A percentile compares a stretch with the other conserved stretches of the same genome.
phyloP scores from a whole-genome alignment of 2,113 vertebrate genomes.

The Pleuronectes platessa region DNA sequence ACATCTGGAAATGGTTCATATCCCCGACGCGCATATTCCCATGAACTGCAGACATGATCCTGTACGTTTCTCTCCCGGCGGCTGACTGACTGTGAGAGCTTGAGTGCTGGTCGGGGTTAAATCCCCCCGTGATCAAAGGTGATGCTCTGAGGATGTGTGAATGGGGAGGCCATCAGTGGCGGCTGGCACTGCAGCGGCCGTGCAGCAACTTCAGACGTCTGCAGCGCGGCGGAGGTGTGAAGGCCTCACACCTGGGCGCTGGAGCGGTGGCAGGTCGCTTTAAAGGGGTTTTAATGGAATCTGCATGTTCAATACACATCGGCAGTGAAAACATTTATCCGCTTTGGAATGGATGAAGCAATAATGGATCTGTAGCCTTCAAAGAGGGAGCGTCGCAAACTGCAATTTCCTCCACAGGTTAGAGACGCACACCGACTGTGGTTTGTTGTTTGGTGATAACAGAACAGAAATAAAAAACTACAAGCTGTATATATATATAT shows the following conservation, averaged over 20 bases:
- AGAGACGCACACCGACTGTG: slow-evolving; percentile 2
- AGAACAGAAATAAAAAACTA: background rate
- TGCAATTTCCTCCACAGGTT: slow-evolving; percentile 40
- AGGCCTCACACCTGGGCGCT: slow-evolving; percentile 62
- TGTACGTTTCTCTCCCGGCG: slow-evolving; percentile 1
- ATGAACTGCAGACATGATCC: slow-evolving; percentile 74
- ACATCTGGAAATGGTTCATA: slow-evolving; percentile 69
- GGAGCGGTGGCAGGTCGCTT: slow-evolving; percentile 53
- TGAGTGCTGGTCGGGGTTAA: slow-evolving; percentile 52
- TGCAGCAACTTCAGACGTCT: slow-evolving; percentile 74
- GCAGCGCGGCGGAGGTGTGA: slow-evolving; percentile 75
- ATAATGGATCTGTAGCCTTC: slow-evolving; percentile 61
- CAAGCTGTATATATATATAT: too few species aligned
- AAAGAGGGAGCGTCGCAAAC: slow-evolving; percentile 56
- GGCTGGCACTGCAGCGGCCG: slow-evolving; percentile 74
- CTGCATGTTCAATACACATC: slow-evolving; percentile 82
- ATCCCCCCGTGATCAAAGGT: slow-evolving; percentile 80
- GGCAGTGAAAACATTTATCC: slow-evolving; percentile 78
- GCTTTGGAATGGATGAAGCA: slow-evolving; percentile 68
- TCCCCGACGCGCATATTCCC: slow-evolving; percentile 70
- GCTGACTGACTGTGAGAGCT: slow-evolving; percentile 33
- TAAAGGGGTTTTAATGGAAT: slow-evolving; percentile 77
- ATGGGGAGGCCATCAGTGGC: slow-evolving; percentile 64
- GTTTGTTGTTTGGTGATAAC: background rate
- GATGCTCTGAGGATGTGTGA: slow-evolving; percentile 69